Percentiles rank a stretch among this genome's conserved stretches.
Evolutionary conservation across 2,113 vertebrate genomes (phyloP).

Genomic region (Eclectus roratus): DNA sequence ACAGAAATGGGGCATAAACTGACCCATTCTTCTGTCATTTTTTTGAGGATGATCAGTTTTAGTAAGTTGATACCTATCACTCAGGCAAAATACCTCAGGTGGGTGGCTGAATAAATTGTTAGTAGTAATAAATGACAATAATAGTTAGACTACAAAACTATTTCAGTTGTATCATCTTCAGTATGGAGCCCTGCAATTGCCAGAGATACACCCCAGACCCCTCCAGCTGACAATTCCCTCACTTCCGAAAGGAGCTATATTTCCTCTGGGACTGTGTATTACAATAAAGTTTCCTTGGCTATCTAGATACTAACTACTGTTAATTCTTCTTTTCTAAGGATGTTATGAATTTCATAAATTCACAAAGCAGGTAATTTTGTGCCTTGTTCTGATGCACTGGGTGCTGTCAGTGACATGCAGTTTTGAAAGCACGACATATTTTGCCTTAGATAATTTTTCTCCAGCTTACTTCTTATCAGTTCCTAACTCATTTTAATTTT

Average conservation of each 20-base stretch:
- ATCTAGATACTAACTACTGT: neutral
- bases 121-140: neutral
- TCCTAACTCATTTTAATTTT: neutral
- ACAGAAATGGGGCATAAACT: neutral
- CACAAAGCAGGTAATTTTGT: neutral
- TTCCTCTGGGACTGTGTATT: neutral
- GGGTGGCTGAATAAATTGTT: neutral
- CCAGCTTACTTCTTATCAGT: neutral
- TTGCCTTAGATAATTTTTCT: neutral
- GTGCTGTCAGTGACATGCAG: neutral
- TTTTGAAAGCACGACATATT: neutral
- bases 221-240: neutral
- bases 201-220: neutral
- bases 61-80: neutral
- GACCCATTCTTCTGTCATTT: rapidly evolving
- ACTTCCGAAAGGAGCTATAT: neutral
- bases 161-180: neutral
- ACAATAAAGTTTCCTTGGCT: neutral
- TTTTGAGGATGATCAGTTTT: neutral
- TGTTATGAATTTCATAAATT: neutral
- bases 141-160: neutral
- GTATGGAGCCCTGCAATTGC: neutral
- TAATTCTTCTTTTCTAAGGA: neutral
- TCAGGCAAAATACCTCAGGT: neutral
- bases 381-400: neutral